Base-by-base conservation (phyloP, 2,888 invertebrate species). In the Sceliomorpha sp. region DNA sequence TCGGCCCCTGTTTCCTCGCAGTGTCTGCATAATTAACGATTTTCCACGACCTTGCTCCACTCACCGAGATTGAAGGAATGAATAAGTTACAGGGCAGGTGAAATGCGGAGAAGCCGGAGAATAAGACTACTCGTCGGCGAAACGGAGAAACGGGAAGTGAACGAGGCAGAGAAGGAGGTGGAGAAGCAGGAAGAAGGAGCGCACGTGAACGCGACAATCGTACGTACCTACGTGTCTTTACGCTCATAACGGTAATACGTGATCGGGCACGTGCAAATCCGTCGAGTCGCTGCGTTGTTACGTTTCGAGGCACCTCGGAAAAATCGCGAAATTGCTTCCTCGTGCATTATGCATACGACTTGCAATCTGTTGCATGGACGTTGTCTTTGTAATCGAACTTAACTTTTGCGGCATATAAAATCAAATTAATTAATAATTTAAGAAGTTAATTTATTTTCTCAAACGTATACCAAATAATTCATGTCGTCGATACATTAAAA, bases 1-100 rank as follows among this genome's bases (percentile, higher is more conserved):
- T 50, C 59, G 67, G 47, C 58, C 60, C 53, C 64, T 39, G 37
- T 56, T 14, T 60, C 59, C 56, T 50, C 70, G 60, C 67, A 50
- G 75, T 71, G 72, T 67, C 73, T 82, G 75, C 81, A 86, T 86
- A 85, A 86, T 87, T 86, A 75, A 87, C 44, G 76, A 69, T 72
- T 74, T 62, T 75, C 70, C 79, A 78, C 85, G 86, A 86, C 85
- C 86, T 86, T 84, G 86, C 84, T 86, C 85, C 79, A 82, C 84
- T 87, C 82, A 83, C 86, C 80, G 85, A 87, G 85, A 87, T 87
- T 86, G 83, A 78, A 77, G 72, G 75, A 74, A 81, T 85, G 82
- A 83, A 81, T 83, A 81, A 83, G 70, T 81, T 72, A 82, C 68
- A 66, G 50, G 64, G 70, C 74, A 74, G 70, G 73, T 72, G 69